phyloP scores from a whole-genome alignment of 2,797 vertebrate genomes.

The Gephyroberyx darwinii region DNA sequence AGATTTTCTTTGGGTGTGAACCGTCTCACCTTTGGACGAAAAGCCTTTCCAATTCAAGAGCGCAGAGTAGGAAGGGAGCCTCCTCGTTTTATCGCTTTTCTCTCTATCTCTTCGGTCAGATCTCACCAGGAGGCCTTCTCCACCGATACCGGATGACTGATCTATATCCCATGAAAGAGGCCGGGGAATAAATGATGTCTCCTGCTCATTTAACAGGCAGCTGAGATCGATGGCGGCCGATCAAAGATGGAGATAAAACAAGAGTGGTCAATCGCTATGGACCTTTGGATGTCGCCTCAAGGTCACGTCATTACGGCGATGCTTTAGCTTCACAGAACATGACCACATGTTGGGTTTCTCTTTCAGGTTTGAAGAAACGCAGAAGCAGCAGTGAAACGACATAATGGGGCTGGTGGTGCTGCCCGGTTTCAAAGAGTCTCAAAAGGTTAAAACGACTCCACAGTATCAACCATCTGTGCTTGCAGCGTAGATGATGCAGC shows the following conservation, averaged over 20 bases:
- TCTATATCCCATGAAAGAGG: conserved; percentile 66
- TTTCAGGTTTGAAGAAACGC: not conserved
- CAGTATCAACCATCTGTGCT: conserved; percentile 35
- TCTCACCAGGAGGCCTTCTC: conserved; percentile 53
- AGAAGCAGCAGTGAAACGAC: conserved; percentile 3
- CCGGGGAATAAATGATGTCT: conserved; percentile 55
- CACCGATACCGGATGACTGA: conserved; percentile 52
- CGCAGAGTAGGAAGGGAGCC: not conserved
- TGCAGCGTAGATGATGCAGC: conserved; percentile 17
- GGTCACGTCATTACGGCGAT: conserved; percentile 50
- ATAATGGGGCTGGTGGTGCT: not conserved
- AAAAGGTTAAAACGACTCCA: not conserved
- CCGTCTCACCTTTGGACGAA: conserved; percentile 16
- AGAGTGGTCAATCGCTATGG: conserved; percentile 55
- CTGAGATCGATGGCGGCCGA: conserved; percentile 64
- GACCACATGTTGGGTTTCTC: not conserved
- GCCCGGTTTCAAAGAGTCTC: not conserved
- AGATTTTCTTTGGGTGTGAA: conserved; percentile 32
- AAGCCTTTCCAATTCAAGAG: conserved; percentile 23
- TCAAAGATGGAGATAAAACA: conserved; percentile 70
- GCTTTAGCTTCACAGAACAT: conserved; percentile 7
- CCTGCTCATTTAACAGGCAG: conserved; percentile 66
- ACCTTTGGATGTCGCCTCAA: conserved; percentile 55
- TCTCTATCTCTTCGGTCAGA: conserved; percentile 55
- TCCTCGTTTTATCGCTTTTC: conserved; percentile 26